Percentiles rank a stretch among this genome's conserved stretches.
Conservation (phyloP, 2,888 invertebrate species). For the Notodonta dromedarius region DNA sequence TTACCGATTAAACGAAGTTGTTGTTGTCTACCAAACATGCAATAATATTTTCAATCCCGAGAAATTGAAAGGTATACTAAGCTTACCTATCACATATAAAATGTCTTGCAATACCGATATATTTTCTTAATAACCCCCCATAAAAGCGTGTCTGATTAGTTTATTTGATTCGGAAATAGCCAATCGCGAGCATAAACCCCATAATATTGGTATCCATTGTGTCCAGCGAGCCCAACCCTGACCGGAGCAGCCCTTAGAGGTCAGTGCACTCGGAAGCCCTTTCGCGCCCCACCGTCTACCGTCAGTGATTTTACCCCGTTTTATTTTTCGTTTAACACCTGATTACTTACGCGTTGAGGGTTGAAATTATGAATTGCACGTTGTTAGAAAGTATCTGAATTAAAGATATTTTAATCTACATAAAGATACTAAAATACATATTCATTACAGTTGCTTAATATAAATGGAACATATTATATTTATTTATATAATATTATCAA, state of each 20-base stretch:
- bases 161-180: conserved; percentile 34
- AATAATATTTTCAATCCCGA: too few relatives aligned
- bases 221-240: conserved; percentile 62
- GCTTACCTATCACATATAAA: not conserved
- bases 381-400: too few relatives aligned
- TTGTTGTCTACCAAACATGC: too few relatives aligned
- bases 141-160: conserved; percentile 1
- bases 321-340: conserved; percentile 66
- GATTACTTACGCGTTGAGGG: conserved; percentile 51
- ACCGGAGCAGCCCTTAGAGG: conserved; percentile 54
- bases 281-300: conserved; percentile 41
- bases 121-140: not conserved
- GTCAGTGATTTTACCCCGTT: conserved; percentile 52
- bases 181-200: conserved; percentile 31
- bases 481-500: too few relatives aligned
- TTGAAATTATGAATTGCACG: conserved; percentile 12
- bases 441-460: too few relatives aligned
- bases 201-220: conserved; percentile 53
- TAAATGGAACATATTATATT: too few relatives aligned
- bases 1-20: too few relatives aligned
- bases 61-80: not conserved
- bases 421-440: too few relatives aligned
- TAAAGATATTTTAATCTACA: too few relatives aligned
- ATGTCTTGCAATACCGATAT: not conserved
- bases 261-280: conserved; percentile 68